Evolutionary conservation across 2,888 invertebrate species (phyloP), one percentile per base, ranked within the genome.

Genomic region (Drosophila conformis): DNA sequence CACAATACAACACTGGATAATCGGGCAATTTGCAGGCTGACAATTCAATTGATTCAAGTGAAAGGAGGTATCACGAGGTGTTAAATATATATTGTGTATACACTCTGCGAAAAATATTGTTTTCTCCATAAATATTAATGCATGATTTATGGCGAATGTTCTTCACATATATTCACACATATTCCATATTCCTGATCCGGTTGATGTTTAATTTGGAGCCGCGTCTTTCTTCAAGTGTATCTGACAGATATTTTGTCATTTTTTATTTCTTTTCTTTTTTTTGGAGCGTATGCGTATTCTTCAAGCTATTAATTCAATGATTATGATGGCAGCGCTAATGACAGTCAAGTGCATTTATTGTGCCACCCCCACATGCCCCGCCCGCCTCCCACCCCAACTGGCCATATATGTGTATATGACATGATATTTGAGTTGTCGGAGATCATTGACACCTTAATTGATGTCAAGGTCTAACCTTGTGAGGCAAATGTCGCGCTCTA

Each of bases 391-490:
- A 8, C 33, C 38, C 1, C 3, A 21, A 46, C 21, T 46, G 21
- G 15, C 4, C 13, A 46, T 46, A n/a, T 52, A 40, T 40, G 33
- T 46, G 33, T 46, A 21, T 21, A 40, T 57, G 51, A 40, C 27
- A 59, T 62, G 48, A 61, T 67, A 54, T 78, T 63, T 69, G 64
- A 53, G 69, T 49, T 52, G 27, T 13, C 57, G 77, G 87, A 46
- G 46, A 87, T 67, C 87, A 90, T 81, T 90, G 91, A 91, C 91
- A 90, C 86, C 79, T 86, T 89, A 82, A 90, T 90, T 91, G 89
- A 83, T 90, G 90, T 90, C 90, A 90, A 91, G 90, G 90, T 90
- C 58, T 57, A 68, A 69, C 46, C 62, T 63, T 58, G 58, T 90
- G 53, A 79, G 59, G 53, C 70, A 75, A 64, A 57, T 70, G 80